Conservation (phyloP, 92 coral and sea anemone genomes). For the Porites lobata region DNA sequence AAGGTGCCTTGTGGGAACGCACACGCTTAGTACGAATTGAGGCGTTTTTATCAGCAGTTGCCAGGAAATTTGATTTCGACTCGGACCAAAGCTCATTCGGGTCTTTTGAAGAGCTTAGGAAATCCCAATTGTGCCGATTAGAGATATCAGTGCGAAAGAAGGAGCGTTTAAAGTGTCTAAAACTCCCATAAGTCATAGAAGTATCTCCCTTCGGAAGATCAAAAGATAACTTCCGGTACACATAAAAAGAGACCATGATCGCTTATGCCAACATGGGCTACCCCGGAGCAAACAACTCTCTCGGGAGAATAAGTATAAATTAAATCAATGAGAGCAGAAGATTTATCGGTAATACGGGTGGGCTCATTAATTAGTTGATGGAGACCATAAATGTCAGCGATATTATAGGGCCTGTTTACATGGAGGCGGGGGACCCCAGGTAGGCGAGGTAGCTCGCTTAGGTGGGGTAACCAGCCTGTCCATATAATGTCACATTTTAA, state of each 20-base stretch:
- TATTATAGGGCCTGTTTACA: no score
- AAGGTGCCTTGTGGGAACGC: slow-evolving; percentile 52
- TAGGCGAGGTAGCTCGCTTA: no score
- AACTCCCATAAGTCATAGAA: no score
- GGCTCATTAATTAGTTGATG: slow-evolving; percentile 18
- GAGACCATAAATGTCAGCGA: no score
- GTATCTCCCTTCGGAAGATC: background rate
- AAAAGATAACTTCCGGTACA: slow-evolving; percentile 13
- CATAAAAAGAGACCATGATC: slow-evolving; percentile 36
- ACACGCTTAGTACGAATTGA: background rate
- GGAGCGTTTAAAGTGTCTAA: background rate
- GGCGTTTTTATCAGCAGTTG: slow-evolving; percentile 32
- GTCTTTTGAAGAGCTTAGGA: background rate
- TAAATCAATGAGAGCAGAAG: slow-evolving; percentile 22
- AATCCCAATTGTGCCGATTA: background rate
- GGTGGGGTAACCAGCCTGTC: no score
- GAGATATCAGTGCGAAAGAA: slow-evolving; percentile 40
- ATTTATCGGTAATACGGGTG: slow-evolving; percentile 20
- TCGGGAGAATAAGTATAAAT: background rate
- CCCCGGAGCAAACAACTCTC: slow-evolving; percentile 44
- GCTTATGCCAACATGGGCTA: slow-evolving; percentile 34
- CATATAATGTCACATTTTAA: no score
- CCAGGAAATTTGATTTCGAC: slow-evolving; percentile 27
- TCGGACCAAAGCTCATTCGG: slow-evolving; percentile 16
- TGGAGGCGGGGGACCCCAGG: no score